Conservation (phyloP, 2,113 vertebrate genomes). For the Danionella cerebrum region DNA sequence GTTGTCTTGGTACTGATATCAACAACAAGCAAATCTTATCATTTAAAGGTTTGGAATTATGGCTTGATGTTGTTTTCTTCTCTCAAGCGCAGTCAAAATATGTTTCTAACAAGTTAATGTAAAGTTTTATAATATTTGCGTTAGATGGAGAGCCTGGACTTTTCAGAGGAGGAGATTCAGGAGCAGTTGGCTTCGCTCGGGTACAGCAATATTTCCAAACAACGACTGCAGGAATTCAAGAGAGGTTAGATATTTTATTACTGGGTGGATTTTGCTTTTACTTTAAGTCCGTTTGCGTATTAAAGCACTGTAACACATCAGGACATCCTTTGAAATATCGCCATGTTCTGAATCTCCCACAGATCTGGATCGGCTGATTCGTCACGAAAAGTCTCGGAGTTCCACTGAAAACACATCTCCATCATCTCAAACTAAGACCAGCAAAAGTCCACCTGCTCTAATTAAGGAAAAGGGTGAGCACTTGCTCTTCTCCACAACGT, state of each 20-base stretch:
- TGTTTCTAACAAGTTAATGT: not conserved
- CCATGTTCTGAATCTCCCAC: not conserved
- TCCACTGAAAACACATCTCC: conserved; percentile 33
- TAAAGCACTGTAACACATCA: not conserved
- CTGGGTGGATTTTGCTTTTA: not conserved
- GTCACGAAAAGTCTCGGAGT: conserved; percentile 42
- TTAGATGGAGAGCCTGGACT: conserved; percentile 59
- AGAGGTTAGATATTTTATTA: conserved; percentile 45
- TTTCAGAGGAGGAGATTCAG: conserved; percentile 63
- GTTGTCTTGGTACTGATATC: conserved; percentile 42
- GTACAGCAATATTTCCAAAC: conserved; percentile 57
- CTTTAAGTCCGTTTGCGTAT: too few species aligned
- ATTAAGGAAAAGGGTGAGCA: conserved; percentile 58
- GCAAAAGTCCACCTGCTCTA: conserved; percentile 50
- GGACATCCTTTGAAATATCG: not conserved
- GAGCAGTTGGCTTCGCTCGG: conserved; percentile 59
- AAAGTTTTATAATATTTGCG: not conserved
- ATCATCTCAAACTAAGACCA: not conserved
- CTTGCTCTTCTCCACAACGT: not conserved
- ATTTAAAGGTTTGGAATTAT: not conserved
- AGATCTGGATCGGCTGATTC: conserved; percentile 64
- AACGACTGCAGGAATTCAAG: conserved; percentile 62
- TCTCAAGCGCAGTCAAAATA: not conserved
- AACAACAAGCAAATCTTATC: not conserved
- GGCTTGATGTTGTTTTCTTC: not conserved